phyloP scores from a whole-genome alignment of 1,140 invertebrate species.

The Helicoverpa armigera region DNA sequence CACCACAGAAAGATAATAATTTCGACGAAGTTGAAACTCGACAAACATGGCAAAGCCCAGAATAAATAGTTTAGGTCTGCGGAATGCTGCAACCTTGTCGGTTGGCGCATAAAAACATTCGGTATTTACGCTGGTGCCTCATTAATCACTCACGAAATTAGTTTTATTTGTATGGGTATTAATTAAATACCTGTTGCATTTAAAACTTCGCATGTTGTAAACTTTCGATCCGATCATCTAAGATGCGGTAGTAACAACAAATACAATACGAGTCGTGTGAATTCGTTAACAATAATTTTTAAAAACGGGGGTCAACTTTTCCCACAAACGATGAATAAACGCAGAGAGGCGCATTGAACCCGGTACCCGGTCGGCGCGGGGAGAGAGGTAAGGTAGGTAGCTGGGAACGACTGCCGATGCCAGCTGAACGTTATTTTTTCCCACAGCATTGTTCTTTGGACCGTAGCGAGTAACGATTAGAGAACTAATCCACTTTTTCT shows the following conservation, averaged over 20 bases:
- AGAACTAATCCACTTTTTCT: conserved; percentile 67
- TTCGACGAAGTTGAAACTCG: conserved; percentile 76
- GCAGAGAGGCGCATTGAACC: conserved; percentile 85
- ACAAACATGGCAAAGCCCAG: conserved; percentile 79
- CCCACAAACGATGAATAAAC: conserved; percentile 86
- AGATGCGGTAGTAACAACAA: conserved; percentile 72
- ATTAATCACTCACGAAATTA: conserved; percentile 53
- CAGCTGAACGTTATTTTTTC: conserved; percentile 87
- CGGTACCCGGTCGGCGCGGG: conserved; percentile 81
- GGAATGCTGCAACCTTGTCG: conserved; percentile 76
- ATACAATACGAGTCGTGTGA: conserved; percentile 78
- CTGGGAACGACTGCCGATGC: conserved; percentile 85
- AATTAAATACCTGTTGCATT: conserved; percentile 43
- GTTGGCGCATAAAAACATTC: conserved; percentile 67
- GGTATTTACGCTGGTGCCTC: conserved; percentile 57
- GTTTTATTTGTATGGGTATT: conserved; percentile 29
- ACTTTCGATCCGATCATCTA: conserved; percentile 59
- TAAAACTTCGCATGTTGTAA: conserved; percentile 21
- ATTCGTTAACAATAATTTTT: conserved; percentile 85
- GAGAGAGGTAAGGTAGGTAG: conserved; percentile 82
- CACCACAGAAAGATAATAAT: conserved; percentile 77
- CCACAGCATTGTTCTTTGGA: conserved; percentile 86
- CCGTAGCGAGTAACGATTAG: conserved; percentile 76
- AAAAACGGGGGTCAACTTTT: conserved; percentile 85
- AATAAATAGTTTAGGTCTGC: conserved; percentile 76